Conservation (phyloP, 2,888 invertebrate genomes). For the Parascotia fuliginaria region DNA sequence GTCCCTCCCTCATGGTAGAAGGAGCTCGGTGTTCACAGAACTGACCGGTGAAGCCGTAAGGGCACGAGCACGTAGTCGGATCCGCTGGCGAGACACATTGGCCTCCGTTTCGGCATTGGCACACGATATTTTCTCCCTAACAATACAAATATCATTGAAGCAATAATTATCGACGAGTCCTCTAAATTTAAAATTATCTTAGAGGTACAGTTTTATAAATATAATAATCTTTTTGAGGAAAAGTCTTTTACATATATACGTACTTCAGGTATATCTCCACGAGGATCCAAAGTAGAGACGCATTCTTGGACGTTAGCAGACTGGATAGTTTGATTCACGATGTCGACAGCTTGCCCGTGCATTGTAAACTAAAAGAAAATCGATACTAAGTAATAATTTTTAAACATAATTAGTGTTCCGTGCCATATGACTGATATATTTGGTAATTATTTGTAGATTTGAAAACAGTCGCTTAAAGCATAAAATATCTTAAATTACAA, state of each 20-base stretch:
- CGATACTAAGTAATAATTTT: not conserved
- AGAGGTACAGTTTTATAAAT: too few relatives aligned
- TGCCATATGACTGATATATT: too few relatives aligned
- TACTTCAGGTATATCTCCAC: slow-evolving; percentile 77
- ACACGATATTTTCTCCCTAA: slow-evolving; percentile 56
- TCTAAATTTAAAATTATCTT: too few relatives aligned
- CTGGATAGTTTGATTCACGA: slow-evolving; percentile 90
- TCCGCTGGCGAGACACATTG: slow-evolving; percentile 81
- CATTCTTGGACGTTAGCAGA: slow-evolving; percentile 94
- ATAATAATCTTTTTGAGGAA: too few relatives aligned
- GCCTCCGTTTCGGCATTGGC: slow-evolving; percentile 89
- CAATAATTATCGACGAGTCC: not conserved
- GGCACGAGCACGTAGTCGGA: slow-evolving; percentile 85
- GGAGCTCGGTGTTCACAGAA: slow-evolving; percentile 72
- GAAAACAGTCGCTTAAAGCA: too few relatives aligned
- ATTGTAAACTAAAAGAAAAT: slow-evolving; percentile 86
- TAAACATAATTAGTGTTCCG: not conserved
- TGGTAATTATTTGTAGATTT: too few relatives aligned
- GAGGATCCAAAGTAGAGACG: slow-evolving; percentile 50
- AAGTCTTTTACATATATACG: too few relatives aligned
- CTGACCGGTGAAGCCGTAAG: slow-evolving; percentile 62
- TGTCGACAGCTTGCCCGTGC: slow-evolving; percentile 87
- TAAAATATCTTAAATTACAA: too few relatives aligned
- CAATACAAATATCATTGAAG: not conserved
- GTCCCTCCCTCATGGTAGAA: slow-evolving; percentile 28